A percentile compares a stretch with the other conserved stretches of the same genome.
phyloP scores from a whole-genome alignment of 2,113 vertebrate species.

The Gasterosteus aculeatus region DNA sequence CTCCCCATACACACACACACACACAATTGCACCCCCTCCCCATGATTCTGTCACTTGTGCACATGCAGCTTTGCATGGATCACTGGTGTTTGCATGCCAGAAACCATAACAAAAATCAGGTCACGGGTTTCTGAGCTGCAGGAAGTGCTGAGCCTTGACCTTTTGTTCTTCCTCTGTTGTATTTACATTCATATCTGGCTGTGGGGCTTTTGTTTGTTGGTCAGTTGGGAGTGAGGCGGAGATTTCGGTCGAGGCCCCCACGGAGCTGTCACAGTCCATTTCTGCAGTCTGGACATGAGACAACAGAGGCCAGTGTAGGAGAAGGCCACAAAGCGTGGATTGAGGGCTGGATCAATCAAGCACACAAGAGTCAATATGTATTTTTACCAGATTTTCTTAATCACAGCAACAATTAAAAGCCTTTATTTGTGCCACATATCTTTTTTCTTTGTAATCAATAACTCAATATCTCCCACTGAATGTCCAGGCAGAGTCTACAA shows the following conservation, averaged over 20 bases:
- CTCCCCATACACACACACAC: no score
- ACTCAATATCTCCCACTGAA: constrained; percentile 14
- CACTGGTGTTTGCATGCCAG: constrained; percentile 58
- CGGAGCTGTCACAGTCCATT: constrained; percentile 43
- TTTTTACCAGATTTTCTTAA: constrained; percentile 33
- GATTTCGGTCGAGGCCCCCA: constrained; percentile 22
- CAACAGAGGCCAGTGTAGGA: constrained; percentile 12
- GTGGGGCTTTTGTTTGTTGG: constrained; percentile 21
- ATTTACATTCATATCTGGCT: constrained; percentile 45
- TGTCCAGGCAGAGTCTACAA: no score
- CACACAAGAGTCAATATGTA: neutral
- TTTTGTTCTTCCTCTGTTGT: constrained; percentile 42
- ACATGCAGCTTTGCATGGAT: constrained; percentile 49
- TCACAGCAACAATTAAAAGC: constrained; percentile 55
- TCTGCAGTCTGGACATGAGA: constrained; percentile 11
- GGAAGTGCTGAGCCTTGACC: constrained; percentile 60
- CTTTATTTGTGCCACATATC: constrained; percentile 31
- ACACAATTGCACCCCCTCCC: no score
- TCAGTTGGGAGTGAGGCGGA: constrained; percentile 25
- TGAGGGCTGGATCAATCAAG: neutral
- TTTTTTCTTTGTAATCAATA: constrained; percentile 46
- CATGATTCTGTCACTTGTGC: neutral
- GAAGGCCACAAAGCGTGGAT: neutral
- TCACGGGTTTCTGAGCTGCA: constrained; percentile 63
- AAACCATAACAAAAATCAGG: constrained; percentile 59